A percentile compares a stretch with the other conserved stretches of the same genome.
These are phyloP conservation scores for Sakesphorus luctuosus DNA, from an alignment of 2,113 vertebrate genomes.

Conservation along the genomic window DNA sequence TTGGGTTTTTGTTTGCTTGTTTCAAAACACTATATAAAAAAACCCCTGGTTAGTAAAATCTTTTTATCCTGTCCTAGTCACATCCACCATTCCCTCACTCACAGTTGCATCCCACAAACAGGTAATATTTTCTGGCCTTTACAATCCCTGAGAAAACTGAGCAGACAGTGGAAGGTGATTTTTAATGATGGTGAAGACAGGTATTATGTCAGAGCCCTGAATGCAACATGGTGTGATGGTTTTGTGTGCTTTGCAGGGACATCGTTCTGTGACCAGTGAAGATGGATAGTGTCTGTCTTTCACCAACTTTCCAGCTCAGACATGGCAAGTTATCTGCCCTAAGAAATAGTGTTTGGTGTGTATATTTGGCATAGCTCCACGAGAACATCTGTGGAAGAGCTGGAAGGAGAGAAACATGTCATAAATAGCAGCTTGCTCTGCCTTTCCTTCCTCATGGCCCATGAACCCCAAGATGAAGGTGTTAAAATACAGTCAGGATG, in stretches of 20 bases:
- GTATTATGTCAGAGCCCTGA: not conserved
- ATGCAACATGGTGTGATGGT: not conserved
- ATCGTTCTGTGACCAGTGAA: not conserved
- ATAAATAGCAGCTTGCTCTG: not conserved
- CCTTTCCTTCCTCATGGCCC: not conserved
- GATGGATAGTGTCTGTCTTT: not conserved
- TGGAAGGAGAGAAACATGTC: not conserved
- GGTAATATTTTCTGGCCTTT: not conserved
- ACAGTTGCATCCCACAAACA: not conserved
- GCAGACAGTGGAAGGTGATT: not conserved
- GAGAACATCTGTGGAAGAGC: not conserved
- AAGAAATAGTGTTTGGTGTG: accelerated
- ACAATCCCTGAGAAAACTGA: not conserved
- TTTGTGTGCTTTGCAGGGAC: not conserved
- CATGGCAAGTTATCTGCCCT: not conserved
- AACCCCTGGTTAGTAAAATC: not conserved
- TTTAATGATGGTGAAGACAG: not conserved
- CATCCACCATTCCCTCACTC: not conserved
- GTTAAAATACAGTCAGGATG: not conserved
- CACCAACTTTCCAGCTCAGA: not conserved
- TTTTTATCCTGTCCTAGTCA: not conserved
- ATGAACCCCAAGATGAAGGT: not conserved
- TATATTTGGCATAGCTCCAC: not conserved
- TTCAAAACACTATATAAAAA: not conserved
- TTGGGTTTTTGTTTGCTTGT: not conserved